phyloP scores from a whole-genome alignment of 2,888 invertebrate species.

The Nymphalis urticae region DNA sequence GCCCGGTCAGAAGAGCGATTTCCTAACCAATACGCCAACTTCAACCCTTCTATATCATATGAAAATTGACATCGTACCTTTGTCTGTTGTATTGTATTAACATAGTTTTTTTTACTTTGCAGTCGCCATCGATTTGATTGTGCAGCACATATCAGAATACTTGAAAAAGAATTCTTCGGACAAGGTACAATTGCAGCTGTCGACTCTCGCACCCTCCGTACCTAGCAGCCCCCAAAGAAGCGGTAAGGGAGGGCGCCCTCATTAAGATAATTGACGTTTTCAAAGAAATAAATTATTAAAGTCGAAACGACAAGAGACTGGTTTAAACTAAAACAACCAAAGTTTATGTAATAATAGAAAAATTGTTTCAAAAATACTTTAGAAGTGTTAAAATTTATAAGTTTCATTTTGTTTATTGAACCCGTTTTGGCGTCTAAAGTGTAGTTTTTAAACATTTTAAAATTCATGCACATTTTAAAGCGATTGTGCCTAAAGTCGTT shows the following conservation, averaged over 20 bases:
- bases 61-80: background rate
- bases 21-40: background rate
- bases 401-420: background rate
- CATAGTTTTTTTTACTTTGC: conserved; percentile 66
- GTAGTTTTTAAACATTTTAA: background rate
- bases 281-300: background rate
- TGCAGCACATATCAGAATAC: conserved; percentile 97
- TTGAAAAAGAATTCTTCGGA: conserved; percentile 77
- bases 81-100: background rate
- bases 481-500: conserved; percentile 1
- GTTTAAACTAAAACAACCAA: conserved; percentile 10
- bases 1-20: background rate
- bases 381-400: background rate
- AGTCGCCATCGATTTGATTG: conserved; percentile 98
- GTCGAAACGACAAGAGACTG: conserved; percentile 11
- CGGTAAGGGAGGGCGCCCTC: conserved; percentile 68
- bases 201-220: conserved; percentile 56
- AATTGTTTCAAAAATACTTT: background rate
- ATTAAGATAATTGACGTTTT: conserved; percentile 49
- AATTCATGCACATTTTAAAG: background rate
- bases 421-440: background rate
- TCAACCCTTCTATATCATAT: background rate
- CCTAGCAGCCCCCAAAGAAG: conserved; percentile 70
- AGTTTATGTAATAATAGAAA: background rate
- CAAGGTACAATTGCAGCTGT: conserved; percentile 50